A percentile compares a stretch with the other conserved stretches of the same genome.
Evolutionary conservation across 2,797 vertebrate species (phyloP).

Genomic region (Hypotaenidia philippensis): DNA sequence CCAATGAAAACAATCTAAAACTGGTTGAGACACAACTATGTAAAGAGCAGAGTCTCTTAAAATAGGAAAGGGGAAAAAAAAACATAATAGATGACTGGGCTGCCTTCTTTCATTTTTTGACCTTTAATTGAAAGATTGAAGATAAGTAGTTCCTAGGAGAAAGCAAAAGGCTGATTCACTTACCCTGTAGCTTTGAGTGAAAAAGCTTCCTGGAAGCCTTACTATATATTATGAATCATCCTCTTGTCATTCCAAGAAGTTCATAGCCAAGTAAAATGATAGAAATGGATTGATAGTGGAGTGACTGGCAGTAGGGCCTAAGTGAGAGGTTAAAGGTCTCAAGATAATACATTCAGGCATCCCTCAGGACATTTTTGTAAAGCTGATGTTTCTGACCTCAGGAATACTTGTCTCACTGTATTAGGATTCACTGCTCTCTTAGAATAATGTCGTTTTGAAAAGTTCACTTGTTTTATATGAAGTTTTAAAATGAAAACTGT

Average conservation of each 20-base stretch:
- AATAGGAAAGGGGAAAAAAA: neutral
- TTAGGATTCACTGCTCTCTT: constrained; percentile 70
- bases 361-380: constrained; percentile 67
- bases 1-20: constrained; percentile 43
- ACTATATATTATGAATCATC: constrained; percentile 78
- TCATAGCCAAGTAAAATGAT: constrained; percentile 78
- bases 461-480: constrained; percentile 47
- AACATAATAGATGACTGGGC: constrained; percentile 63
- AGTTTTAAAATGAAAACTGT: constrained; percentile 25
- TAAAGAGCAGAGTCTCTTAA: constrained; percentile 51
- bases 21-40: constrained; percentile 19
- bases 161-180: constrained; percentile 82
- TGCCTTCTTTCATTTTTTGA: constrained; percentile 79
- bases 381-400: constrained; percentile 74
- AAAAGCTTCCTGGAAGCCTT: constrained; percentile 78
- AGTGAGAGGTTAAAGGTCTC: constrained; percentile 75
- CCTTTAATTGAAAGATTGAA: constrained; percentile 86
- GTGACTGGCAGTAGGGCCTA: constrained; percentile 63
- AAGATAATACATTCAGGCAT: constrained; percentile 70
- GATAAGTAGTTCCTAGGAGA: constrained; percentile 81
- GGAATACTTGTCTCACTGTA: constrained; percentile 51
- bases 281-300: constrained; percentile 75
- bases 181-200: constrained; percentile 75
- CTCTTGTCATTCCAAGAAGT: constrained; percentile 79
- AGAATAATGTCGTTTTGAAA: constrained; percentile 73